Percentiles rank a stretch among this genome's conserved stretches.
These are phyloP conservation scores for Drosophila koepferae DNA, from an alignment of 2,888 invertebrate species.

Conservation along the genomic window DNA sequence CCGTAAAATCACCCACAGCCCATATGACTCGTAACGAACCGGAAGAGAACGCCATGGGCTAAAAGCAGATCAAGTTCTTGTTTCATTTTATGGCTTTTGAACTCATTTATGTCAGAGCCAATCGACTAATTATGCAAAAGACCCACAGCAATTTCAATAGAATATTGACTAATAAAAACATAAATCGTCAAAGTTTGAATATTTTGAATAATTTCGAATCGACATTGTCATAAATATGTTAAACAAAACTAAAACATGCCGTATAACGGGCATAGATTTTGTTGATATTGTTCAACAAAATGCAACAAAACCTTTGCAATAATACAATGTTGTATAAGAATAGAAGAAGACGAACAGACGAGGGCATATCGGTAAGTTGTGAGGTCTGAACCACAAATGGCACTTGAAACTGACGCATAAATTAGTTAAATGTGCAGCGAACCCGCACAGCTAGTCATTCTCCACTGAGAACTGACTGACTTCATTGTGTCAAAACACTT, in stretches of 20 bases:
- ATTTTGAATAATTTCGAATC: constrained; percentile 14
- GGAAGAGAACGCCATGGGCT: constrained; percentile 48
- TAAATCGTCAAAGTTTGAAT: constrained; percentile 43
- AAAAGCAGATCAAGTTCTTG: constrained; percentile 37
- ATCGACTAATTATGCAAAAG: constrained; percentile 67
- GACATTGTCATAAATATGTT: constrained; percentile 74
- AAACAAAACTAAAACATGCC: constrained; percentile 73
- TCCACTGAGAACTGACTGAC: constrained; percentile 58
- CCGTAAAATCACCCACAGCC: constrained; percentile 56
- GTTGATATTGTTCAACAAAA: constrained; percentile 59
- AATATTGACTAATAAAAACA: constrained; percentile 62
- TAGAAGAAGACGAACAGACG: background rate
- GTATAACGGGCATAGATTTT: constrained; percentile 59
- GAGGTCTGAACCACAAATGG: constrained; percentile 78
- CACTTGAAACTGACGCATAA: constrained; percentile 77
- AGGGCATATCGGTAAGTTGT: constrained; percentile 42
- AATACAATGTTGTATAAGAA: constrained; percentile 29
- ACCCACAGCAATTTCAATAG: constrained; percentile 63
- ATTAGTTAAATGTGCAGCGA: constrained; percentile 65
- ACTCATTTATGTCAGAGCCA: constrained; percentile 46
- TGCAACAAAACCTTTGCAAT: constrained; percentile 70
- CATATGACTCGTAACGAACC: constrained; percentile 37
- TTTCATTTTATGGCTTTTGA: constrained; percentile 3
- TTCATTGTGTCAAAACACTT: constrained; percentile 80
- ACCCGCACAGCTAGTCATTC: constrained; percentile 45